Base-by-base conservation (phyloP, 2,888 invertebrate species). In the Alentia gelatinosa region DNA sequence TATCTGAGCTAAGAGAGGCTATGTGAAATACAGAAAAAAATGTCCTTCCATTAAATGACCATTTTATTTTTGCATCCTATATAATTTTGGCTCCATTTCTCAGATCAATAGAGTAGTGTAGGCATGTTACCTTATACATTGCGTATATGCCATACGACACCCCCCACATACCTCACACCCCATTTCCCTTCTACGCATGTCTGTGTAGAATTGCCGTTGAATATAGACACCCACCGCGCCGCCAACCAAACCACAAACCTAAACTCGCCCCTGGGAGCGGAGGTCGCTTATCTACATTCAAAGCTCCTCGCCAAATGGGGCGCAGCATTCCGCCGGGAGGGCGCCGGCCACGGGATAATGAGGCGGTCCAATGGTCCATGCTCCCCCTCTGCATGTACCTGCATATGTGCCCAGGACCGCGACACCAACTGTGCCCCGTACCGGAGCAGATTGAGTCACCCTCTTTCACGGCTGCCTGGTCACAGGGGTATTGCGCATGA, bases 401-500 rank as follows among this genome's bases (percentile, higher is more conserved):
- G 56, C 56, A 56, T 56, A 56, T n/a, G 23, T 56, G n/a, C n/a
- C 19, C 56, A 56, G 56, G 3, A 12, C 19, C 56, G 3, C n/a
- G n/a, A n/a, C n/a, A n/a, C n/a, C n/a, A n/a, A n/a, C n/a, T n/a
- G n/a, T n/a, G n/a, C 56, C 56, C 56, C 56, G 12, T 12, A 56
- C n/a, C 23, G 3, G n/a, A 1, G 12, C 56, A 5, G n/a, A 56
- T 56, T 56, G 19, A 56, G 56, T 56, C 56, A 56, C 56, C 56
- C 56, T 56, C n/a, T n/a, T 19, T 56, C 56, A 56, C 56, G 56
- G n/a, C 23, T 56, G 23, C 23, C 5, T 56, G 19, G 56, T 56
- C 56, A 56, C 56, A 56, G 56, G 56, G 56, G 56, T 56, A 56
- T n/a, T n/a, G n/a, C n/a, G n/a, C n/a, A n/a, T n/a, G n/a, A n/a